Conservation (phyloP, 1,140 invertebrate genomes). For the Bicyclus anynana region DNA sequence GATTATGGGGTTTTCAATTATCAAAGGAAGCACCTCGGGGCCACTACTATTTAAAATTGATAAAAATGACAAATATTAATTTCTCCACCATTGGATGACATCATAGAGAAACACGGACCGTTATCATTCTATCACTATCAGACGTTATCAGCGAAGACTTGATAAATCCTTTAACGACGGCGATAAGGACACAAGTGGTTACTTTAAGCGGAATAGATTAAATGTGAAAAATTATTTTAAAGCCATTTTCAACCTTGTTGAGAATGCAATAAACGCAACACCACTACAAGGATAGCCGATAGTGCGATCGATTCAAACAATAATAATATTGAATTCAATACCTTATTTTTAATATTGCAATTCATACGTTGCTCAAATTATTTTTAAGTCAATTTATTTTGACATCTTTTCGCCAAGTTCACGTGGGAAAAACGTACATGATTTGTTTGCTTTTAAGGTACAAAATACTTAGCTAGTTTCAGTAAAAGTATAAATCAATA, state of each 20-base stretch:
- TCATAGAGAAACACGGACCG: constrained; percentile 27
- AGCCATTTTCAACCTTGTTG: constrained; percentile 17
- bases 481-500: too few species aligned
- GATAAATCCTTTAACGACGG: constrained; percentile 37
- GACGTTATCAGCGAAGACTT: constrained; percentile 34
- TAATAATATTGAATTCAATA: constrained; percentile 17
- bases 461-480: too few species aligned
- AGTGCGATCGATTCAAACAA: neutral
- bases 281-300: neutral
- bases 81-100: constrained; percentile 32
- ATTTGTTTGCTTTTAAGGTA: too few species aligned
- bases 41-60: neutral
- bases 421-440: too few species aligned
- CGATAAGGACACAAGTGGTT: constrained; percentile 38
- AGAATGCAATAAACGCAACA: constrained; percentile 2
- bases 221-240: constrained; percentile 13
- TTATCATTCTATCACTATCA: constrained; percentile 38
- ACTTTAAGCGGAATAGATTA: constrained; percentile 22
- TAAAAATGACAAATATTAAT: constrained; percentile 4
- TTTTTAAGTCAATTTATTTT: neutral
- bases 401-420: neutral
- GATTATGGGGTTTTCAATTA: neutral
- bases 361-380: neutral
- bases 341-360: constrained; percentile 1
- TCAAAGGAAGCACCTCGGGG: neutral